Evolutionary conservation across 2,888 invertebrate species (phyloP).

Genomic region (Papilio demoleus): DNA sequence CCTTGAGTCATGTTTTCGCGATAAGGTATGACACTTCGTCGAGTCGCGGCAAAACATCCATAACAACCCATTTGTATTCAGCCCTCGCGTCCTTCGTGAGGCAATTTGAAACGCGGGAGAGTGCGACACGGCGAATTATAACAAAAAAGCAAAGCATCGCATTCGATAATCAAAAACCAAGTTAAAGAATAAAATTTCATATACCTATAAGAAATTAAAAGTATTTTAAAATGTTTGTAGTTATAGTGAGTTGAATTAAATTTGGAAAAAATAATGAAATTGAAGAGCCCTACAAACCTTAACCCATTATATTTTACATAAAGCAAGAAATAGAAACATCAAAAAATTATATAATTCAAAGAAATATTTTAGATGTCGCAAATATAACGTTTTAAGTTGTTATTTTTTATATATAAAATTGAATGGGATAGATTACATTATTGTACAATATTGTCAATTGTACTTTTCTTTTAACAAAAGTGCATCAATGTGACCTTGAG

Average conservation of each 20-base stretch:
- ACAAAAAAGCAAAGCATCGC: not conserved
- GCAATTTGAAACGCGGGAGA: slow-evolving; percentile 20
- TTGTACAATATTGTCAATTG: no score
- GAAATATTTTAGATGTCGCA: no score
- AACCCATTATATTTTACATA: not conserved
- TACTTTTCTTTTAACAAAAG: no score
- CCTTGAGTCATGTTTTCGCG: slow-evolving; percentile 34
- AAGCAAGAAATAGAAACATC: not conserved
- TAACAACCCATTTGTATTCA: slow-evolving; percentile 31
- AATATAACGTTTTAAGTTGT: no score
- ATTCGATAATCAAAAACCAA: not conserved
- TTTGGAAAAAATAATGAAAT: not conserved
- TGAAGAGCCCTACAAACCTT: not conserved
- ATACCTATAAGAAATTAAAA: not conserved
- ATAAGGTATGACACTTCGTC: slow-evolving; percentile 17
- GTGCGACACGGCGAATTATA: slow-evolving; percentile 1
- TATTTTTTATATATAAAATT: no score
- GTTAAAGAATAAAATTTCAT: not conserved
- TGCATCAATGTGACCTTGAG: slow-evolving; percentile 37
- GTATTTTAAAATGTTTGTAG: no score
- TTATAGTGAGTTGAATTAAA: no score
- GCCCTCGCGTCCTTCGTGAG: slow-evolving; percentile 21
- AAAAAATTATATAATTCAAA: no score
- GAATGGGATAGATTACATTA: no score
- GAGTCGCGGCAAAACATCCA: slow-evolving; percentile 30